Conservation (phyloP, 1,140 invertebrate genomes). For the Neodiprion pinetum region DNA sequence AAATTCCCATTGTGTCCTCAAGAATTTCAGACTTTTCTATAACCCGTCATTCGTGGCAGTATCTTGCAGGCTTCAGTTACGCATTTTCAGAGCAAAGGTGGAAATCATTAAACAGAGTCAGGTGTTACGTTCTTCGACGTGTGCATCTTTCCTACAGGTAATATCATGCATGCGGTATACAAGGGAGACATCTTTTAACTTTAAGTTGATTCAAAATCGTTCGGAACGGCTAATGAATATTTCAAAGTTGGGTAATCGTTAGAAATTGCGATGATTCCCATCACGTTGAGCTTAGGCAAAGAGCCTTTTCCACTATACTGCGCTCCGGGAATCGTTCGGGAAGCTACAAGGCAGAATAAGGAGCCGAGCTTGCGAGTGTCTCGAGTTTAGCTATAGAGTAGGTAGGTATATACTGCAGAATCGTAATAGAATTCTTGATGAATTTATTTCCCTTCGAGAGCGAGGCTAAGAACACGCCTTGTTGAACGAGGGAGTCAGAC, state of each 20-base stretch:
- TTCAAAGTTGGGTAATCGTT: background rate
- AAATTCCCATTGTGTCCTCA: too few species aligned
- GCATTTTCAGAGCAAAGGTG: too few species aligned
- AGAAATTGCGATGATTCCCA: background rate
- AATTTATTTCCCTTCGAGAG: conserved; percentile 48
- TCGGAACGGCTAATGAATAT: background rate
- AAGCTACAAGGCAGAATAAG: background rate
- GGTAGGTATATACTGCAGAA: conserved; percentile 35
- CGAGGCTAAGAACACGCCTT: conserved; percentile 12
- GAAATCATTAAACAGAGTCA: too few species aligned
- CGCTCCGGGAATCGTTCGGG: background rate
- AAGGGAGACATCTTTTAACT: too few species aligned
- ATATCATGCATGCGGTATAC: too few species aligned
- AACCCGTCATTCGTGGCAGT: too few species aligned
- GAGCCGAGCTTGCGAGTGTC: background rate
- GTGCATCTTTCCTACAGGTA: too few species aligned
- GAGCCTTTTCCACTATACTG: background rate
- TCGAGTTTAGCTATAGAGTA: background rate
- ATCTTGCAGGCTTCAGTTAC: too few species aligned
- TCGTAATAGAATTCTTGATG: conserved; percentile 54
- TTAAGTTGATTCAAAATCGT: too few species aligned
- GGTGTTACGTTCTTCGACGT: too few species aligned
- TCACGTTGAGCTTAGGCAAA: background rate
- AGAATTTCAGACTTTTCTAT: too few species aligned
- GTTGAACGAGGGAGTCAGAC: conserved; percentile 12